A percentile compares a stretch with the other conserved stretches of the same genome.
These are phyloP conservation scores for Micrastur ruficollis DNA, from an alignment of 2,797 vertebrate genomes.

Conservation along the genomic window DNA sequence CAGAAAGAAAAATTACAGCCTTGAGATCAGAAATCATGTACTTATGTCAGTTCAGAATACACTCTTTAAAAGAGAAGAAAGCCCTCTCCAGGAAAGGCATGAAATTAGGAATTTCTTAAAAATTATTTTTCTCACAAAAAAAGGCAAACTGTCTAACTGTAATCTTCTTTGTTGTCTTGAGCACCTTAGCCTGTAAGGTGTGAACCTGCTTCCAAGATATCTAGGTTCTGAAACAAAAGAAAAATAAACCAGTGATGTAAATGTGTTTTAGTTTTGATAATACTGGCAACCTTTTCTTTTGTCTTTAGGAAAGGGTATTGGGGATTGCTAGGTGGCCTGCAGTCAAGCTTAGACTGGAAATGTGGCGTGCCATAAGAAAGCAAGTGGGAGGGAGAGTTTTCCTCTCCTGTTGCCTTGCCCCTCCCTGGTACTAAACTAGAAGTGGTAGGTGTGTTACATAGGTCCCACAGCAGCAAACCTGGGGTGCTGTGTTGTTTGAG, in stretches of 20 bases:
- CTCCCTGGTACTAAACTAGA: background rate
- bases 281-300: background rate
- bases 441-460: background rate
- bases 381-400: background rate
- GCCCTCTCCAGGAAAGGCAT: background rate
- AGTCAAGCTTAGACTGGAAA: background rate
- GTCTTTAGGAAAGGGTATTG: background rate
- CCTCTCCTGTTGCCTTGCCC: background rate
- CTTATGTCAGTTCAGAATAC: background rate
- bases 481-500: accelerated
- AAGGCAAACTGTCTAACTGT: background rate
- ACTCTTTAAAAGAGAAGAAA: background rate
- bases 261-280: background rate
- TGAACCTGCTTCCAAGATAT: background rate
- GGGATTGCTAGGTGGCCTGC: background rate
- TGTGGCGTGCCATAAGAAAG: background rate
- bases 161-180: background rate
- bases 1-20: background rate
- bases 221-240: background rate
- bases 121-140: background rate
- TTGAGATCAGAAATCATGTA: background rate
- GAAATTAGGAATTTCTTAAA: background rate
- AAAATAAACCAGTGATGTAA: background rate
- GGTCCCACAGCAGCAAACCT: background rate
- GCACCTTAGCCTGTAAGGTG: background rate